These are phyloP conservation scores for Ibidorhyncha struthersii DNA, from an alignment of 2,113 vertebrate genomes.

Conservation along the genomic window DNA sequence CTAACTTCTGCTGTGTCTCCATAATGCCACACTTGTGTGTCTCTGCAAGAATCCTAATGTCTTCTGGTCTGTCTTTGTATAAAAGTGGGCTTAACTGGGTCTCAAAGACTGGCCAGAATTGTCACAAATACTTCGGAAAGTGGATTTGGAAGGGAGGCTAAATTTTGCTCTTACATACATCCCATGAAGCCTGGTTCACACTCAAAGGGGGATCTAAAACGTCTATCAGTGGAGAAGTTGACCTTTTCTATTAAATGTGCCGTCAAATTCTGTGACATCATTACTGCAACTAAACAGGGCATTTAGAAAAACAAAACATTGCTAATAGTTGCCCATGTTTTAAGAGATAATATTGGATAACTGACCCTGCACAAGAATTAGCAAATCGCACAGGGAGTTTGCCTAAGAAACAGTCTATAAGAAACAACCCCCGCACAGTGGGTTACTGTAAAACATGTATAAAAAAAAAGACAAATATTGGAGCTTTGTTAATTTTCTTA, in stretches of 20 bases:
- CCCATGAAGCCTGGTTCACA: background rate
- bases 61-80: background rate
- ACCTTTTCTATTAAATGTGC: background rate
- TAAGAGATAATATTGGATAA: background rate
- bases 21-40: background rate
- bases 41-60: background rate
- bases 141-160: background rate
- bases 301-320: background rate
- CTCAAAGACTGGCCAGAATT: background rate
- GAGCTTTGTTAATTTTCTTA: background rate
- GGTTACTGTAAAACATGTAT: background rate
- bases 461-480: background rate
- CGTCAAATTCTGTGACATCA: background rate
- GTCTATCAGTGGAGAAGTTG: background rate
- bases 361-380: background rate
- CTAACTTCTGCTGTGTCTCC: background rate
- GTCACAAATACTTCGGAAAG: background rate
- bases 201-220: background rate
- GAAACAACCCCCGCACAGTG: background rate
- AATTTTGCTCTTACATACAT: background rate
- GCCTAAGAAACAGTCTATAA: background rate
- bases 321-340: background rate
- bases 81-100: background rate
- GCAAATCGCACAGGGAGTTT: background rate
- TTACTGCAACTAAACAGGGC: background rate